phyloP scores from a whole-genome alignment of 2,113 vertebrate species.

The Charadrius vociferus region DNA sequence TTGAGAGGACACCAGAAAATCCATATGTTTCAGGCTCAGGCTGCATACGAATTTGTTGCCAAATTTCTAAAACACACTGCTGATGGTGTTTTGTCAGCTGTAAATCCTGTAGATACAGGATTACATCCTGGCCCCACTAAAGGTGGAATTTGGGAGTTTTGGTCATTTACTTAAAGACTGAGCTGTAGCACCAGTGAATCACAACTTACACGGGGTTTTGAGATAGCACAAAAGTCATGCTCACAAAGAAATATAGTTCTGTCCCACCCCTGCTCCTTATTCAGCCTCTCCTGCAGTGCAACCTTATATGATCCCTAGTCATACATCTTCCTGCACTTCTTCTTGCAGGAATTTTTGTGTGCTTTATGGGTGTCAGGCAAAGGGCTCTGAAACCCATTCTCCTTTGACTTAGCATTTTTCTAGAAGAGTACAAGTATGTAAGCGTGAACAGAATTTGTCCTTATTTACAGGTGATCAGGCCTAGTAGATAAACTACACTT shows the following conservation, averaged over 20 bases:
- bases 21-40: not conserved
- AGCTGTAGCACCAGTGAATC: not conserved
- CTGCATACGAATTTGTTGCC: not conserved
- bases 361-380: not conserved
- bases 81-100: not conserved
- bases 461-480: not conserved
- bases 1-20: not conserved
- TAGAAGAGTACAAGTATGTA: not conserved
- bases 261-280: not conserved
- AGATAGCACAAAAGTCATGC: not conserved
- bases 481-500: not conserved
- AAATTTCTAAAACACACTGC: not conserved
- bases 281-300: not conserved
- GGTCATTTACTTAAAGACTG: not conserved
- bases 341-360: not conserved
- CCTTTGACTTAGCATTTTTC: not conserved
- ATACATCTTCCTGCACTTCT: not conserved
- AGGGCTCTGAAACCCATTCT: not conserved
- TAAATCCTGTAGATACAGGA: not conserved
- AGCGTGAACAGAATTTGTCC: not conserved
- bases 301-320: not conserved
- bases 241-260: not conserved
- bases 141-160: not conserved
- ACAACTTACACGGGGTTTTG: not conserved
- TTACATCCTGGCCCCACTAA: not conserved